These are phyloP conservation scores for Lithosia quadra DNA, from an alignment of 2,888 invertebrate genomes.

Conservation along the genomic window DNA sequence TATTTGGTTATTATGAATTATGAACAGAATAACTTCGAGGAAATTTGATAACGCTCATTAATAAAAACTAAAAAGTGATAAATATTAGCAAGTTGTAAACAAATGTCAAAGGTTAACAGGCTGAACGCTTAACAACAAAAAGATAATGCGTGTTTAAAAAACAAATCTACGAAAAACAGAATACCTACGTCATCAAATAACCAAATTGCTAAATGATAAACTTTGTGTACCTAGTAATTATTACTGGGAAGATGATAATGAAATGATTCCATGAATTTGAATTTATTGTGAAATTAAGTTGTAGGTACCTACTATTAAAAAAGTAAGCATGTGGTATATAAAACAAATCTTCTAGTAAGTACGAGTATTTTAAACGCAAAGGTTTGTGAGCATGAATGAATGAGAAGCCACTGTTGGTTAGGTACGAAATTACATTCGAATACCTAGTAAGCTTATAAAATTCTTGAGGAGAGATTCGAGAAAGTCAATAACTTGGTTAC, in stretches of 20 bases:
- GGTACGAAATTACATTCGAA: too few relatives aligned
- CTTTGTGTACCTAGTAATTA: neutral
- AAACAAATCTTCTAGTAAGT: neutral
- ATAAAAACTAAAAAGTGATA: too few relatives aligned
- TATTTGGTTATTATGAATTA: neutral
- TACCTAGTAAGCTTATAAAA: too few relatives aligned
- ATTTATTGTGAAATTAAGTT: neutral
- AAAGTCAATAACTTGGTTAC: too few relatives aligned
- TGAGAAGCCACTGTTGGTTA: too few relatives aligned
- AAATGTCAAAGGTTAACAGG: neutral
- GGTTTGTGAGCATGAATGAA: too few relatives aligned
- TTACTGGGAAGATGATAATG: neutral
- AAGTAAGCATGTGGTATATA: neutral
- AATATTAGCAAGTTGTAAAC: too few relatives aligned
- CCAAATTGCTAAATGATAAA: neutral
- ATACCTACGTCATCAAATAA: neutral
- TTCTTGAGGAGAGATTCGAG: too few relatives aligned
- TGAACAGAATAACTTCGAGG: neutral
- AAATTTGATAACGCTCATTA: neutral
- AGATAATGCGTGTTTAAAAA: neutral
- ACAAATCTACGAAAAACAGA: too few relatives aligned
- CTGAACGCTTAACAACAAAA: neutral
- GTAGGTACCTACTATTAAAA: neutral
- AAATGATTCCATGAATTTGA: neutral
- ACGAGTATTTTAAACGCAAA: too few relatives aligned